A percentile compares a stretch with the other conserved stretches of the same genome.
Conservation (phyloP, 1,140 invertebrate species). For the Drosophila parabipectinata region DNA sequence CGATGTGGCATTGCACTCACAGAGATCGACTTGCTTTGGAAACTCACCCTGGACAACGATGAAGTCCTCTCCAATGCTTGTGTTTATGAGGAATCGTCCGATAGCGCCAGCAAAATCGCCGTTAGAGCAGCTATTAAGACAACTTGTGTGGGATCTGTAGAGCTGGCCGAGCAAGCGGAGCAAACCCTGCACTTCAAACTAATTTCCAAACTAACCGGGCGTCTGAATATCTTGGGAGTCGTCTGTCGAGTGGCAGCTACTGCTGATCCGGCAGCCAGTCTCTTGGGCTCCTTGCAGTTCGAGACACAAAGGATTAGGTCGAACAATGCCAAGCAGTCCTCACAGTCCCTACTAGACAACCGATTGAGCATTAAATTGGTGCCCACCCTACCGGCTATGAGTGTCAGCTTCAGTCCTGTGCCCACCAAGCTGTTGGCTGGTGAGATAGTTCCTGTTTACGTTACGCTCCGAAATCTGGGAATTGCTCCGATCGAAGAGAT, state of each 20-base stretch:
- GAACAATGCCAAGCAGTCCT: constrained; percentile 84
- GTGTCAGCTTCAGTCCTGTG: constrained; percentile 89
- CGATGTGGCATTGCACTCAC: constrained; percentile 58
- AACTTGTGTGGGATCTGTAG: constrained; percentile 84
- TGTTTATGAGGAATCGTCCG: constrained; percentile 74
- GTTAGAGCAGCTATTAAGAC: constrained; percentile 79
- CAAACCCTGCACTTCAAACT: constrained; percentile 83
- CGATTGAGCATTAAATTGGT: constrained; percentile 88
- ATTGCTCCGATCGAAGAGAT: constrained; percentile 87
- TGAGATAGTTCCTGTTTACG: constrained; percentile 87
- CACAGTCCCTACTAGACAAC: constrained; percentile 85
- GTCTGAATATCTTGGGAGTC: constrained; percentile 83
- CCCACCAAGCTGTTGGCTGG: constrained; percentile 88
- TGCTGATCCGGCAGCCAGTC: constrained; percentile 79
- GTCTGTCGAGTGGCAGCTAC: constrained; percentile 82
- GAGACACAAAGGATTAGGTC: constrained; percentile 84
- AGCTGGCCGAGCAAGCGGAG: constrained; percentile 79
- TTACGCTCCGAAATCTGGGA: constrained; percentile 88
- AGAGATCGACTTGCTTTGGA: constrained; percentile 91
- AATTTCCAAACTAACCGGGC: constrained; percentile 84
- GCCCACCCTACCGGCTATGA: constrained; percentile 89
- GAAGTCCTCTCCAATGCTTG: constrained; percentile 81
- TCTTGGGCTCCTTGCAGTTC: constrained; percentile 88
- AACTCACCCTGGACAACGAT: constrained; percentile 85
- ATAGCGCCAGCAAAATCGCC: constrained; percentile 64